Percentiles rank a stretch among this genome's conserved stretches.
Evolutionary conservation across 2,797 vertebrate genomes (phyloP).

Genomic region (Myotis pilosus): DNA sequence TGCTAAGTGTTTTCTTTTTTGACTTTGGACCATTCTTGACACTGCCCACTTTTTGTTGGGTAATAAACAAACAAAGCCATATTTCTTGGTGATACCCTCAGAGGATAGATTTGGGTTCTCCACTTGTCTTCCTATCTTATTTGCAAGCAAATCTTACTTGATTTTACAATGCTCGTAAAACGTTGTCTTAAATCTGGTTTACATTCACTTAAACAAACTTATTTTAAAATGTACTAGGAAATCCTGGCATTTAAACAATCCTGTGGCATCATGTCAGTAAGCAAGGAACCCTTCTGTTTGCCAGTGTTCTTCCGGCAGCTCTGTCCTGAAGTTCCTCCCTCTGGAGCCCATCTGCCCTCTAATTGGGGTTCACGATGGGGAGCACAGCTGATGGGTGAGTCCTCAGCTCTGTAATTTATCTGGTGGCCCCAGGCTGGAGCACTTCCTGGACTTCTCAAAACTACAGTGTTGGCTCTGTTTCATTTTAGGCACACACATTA

Average conservation of each 20-base stretch:
- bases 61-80: background rate
- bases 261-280: background rate
- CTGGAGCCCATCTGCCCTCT: background rate
- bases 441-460: background rate
- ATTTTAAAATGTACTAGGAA: slow-evolving; percentile 41
- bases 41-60: background rate
- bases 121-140: background rate
- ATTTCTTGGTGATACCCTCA: background rate
- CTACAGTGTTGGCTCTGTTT: background rate
- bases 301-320: background rate
- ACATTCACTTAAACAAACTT: slow-evolving; percentile 16
- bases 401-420: background rate
- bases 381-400: background rate
- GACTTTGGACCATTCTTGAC: background rate
- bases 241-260: background rate
- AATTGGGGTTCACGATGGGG: background rate
- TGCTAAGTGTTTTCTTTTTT: background rate
- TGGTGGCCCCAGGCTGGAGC: background rate
- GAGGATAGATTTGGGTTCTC: background rate
- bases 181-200: slow-evolving; percentile 16
- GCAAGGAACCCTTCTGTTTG: background rate
- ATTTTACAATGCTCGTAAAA: background rate
- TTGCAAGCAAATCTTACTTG: background rate
- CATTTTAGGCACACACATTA: background rate
- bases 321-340: background rate